Base-by-base conservation (phyloP, 1,140 invertebrate species). In the Frieseomelitta varia region DNA sequence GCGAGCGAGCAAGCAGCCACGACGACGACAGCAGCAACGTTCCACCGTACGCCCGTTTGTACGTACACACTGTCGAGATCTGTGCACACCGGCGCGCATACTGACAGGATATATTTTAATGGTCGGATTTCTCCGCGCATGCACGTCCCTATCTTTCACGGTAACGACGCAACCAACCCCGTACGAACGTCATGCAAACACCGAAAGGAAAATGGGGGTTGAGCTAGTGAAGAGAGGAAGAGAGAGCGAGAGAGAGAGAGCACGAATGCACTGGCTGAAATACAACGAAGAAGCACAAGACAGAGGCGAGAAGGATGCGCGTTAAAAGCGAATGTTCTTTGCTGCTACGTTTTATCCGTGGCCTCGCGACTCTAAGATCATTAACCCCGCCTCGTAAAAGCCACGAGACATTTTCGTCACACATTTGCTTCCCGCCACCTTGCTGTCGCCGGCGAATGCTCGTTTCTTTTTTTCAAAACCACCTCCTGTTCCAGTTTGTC, bases 61-160 rank as follows among this genome's bases (percentile, higher is more conserved):
- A 56, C 71, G 61, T 79, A 39, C 83, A 75, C 53, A 63, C 61
- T 61, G 47, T 30, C 39, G 61, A 71, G 51, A 81, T 80, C 71
- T 30, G 73, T 65, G 63, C 81, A 71, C 67, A 61, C 67, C 67
- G 24, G 53, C 69, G 63, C 27, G 74, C 75, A 78, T 78, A 83
- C 86, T 68, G 73, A 84, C 88, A 88, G 91, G 91, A 92, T 93
- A 93, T 93, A 92, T 93, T 93, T 93, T 93, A 93, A 94, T 92
- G 90, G 89, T 90, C 87, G 89, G 86, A 92, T 92, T 92, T 92
- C 89, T 90, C 86, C 88, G 88, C 91, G 79, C 88, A 91, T 92
- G 89, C 90, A 91, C 87, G 86, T 90, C 72, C 87, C 88, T 91
- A 91, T 86, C 87, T 77, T 91, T 90, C 87, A 81, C 84, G 75